Evolutionary conservation across 2,113 vertebrate species (phyloP), one percentile per base, ranked within the genome.

Genomic region (Oryzias melastigma): DNA sequence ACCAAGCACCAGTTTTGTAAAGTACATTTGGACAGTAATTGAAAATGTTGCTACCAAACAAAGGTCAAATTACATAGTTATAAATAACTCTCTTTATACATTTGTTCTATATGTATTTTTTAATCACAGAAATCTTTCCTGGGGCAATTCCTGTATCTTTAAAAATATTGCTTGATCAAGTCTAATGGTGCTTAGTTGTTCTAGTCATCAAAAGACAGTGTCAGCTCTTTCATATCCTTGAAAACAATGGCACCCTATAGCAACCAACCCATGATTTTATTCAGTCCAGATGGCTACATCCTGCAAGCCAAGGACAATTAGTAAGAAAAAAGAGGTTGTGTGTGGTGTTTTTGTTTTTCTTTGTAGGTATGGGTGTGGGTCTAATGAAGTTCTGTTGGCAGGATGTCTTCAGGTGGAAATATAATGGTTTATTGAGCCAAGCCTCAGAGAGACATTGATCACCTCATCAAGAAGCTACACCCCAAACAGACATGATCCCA

Each of bases 361-460:
- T 57, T 78, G 14, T 58, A 41, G 65, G 46, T 61, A 45, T 62
- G 58, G 65, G 57, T 61, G 61, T 68, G 66, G 19, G 48, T 78
- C 71, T 84, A 84, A 85, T 89, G 81, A 89, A 82, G 71, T 75
- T 85, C 78, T 78, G 82, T 77, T 83, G 83, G 81, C 77, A 83
- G 81, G 57, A 77, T 84, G 83, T 87, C 83, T 85, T 84, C 61
- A 72, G 66, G 77, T 77, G 69, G 47, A 44, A 78, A 77, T 81
- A 71, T 80, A 85, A 83, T 71, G 83, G 76, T 83, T 83, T 89
- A 89, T 85, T 86, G 87, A 86, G 70, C 83, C 47, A 48, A 48
- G 45, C 65, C 62, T 78, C 62, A 65, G 77, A 80, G 80, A 79
- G 73, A 74, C 76, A 87, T 87, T 85, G 84, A 88, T 86, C 82